Evolutionary conservation across 1,140 invertebrate genomes (phyloP).

Genomic region (Bradynema listronoti): DNA sequence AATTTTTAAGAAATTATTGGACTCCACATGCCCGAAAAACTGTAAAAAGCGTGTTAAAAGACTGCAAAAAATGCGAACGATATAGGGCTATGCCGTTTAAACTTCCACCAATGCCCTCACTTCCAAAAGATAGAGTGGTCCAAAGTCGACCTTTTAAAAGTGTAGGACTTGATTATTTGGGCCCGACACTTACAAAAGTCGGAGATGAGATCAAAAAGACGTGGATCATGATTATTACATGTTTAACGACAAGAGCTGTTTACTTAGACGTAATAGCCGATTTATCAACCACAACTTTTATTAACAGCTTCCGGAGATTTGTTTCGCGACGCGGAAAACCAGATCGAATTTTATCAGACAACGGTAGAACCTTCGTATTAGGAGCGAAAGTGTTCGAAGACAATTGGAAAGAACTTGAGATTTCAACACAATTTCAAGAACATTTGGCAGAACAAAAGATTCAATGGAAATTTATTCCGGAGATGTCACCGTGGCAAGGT

Average conservation of each 20-base stretch:
- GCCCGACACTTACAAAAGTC: no score
- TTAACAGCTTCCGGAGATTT: conserved; percentile 17
- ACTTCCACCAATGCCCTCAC: no score
- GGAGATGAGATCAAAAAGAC: background rate
- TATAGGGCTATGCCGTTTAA: no score
- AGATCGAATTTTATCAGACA: conserved; percentile 11
- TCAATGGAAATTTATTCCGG: conserved; percentile 16
- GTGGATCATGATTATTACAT: conserved; percentile 21
- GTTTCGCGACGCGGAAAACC: conserved; percentile 4
- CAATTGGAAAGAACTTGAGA: background rate
- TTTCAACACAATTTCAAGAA: no score
- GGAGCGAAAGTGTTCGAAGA: conserved; percentile 3
- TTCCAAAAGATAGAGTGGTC: no score
- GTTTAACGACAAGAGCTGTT: conserved; percentile 19
- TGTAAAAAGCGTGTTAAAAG: no score
- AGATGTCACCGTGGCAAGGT: conserved; percentile 18
- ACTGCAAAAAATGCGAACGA: no score
- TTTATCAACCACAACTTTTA: conserved; percentile 10
- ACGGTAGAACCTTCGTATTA: conserved; percentile 9
- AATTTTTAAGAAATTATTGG: no score
- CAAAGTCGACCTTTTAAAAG: no score
- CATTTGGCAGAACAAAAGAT: conserved; percentile 6
- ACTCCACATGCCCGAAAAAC: no score
- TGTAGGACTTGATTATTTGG: no score
- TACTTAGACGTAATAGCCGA: conserved; percentile 13